Base-by-base conservation (phyloP, 2,797 vertebrate genomes). In the Pyrocephalus nanus region DNA sequence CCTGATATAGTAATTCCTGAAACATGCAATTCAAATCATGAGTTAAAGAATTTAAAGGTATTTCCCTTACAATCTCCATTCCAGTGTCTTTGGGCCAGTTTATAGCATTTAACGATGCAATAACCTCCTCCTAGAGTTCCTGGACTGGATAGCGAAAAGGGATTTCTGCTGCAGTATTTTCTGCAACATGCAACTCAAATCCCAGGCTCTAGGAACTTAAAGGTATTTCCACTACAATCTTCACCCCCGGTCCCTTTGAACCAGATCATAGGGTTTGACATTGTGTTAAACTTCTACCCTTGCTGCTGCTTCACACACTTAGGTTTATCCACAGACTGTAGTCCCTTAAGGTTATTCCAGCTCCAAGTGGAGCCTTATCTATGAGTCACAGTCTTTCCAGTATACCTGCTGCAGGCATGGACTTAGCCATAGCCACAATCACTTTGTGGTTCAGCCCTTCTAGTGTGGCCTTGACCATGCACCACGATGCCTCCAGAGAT, bases 401-500 rank as follows among this genome's bases (percentile, higher is more conserved):
- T 42, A 5, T 17, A 57, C 5, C 21, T 30, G 11, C 17, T 58
- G 21, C 45, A 66, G 32, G 6, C 20, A 34, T 45, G 40, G 48
- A 36, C 11, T 53, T 43, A 27, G 7, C 8, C 8, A 25, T 29
- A 55, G 69, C 25, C 36, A 42, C 51, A 50, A 32, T 21, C 36
- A 26, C 26, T 21, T 32, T 38, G 43, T n/a, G 9, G 4, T 51
- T 11, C 27, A 51, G 34, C 19, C 38, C 12, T 58, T 58, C 18
- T 29, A 38, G 5, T 0, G 0, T 7, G 32, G 20, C 21, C 36
- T 48, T 30, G 42, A 40, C 43, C 25, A 13, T 26, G 29, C 16
- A 27, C 43, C 34, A 57, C 0, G 0, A 48, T 34, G 42, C 11
- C 13, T 34, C 34, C 51, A 40, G 34, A 65, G 43, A 21, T 6